Conservation (phyloP, 2,888 invertebrate species). For the Melanargia galathea region DNA sequence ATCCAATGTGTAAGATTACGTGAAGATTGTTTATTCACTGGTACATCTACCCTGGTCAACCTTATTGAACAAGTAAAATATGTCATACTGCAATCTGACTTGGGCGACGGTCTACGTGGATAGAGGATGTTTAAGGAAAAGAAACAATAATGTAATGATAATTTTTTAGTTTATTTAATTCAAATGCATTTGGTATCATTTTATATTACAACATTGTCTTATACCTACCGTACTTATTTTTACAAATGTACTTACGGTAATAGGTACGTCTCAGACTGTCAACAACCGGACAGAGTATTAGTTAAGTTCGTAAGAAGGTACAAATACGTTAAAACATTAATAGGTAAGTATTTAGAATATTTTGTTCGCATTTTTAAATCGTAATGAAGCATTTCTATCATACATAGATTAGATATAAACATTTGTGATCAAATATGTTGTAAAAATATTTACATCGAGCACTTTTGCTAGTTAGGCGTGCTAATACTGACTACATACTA, state of each 20-base stretch:
- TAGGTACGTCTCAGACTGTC: not conserved
- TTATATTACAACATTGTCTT: slow-evolving; percentile 43
- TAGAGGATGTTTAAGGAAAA: not conserved
- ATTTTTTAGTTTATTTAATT: slow-evolving; percentile 45
- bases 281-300: not conserved
- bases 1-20: too few relatives aligned
- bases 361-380: slow-evolving; percentile 36
- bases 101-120: not conserved
- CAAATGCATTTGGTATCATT: slow-evolving; percentile 64
- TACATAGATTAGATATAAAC: slow-evolving; percentile 28
- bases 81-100: not conserved
- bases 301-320: not conserved
- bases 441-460: slow-evolving; percentile 33
- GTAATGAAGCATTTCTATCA: slow-evolving; percentile 40
- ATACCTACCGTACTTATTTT: slow-evolving; percentile 34
- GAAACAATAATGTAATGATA: slow-evolving; percentile 16
- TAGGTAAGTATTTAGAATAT: slow-evolving; percentile 39
- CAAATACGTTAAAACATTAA: slow-evolving; percentile 27
- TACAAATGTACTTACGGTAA: slow-evolving; percentile 38
- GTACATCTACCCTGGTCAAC: not conserved
- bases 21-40: too few relatives aligned
- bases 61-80: not conserved
- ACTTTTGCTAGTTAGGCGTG: slow-evolving; percentile 7
- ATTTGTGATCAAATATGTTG: slow-evolving; percentile 31
- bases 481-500: slow-evolving; percentile 21